Evolutionary conservation across 2,888 invertebrate genomes (phyloP), one percentile per base, ranked within the genome.

Genomic region (Uropetala carovei): DNA sequence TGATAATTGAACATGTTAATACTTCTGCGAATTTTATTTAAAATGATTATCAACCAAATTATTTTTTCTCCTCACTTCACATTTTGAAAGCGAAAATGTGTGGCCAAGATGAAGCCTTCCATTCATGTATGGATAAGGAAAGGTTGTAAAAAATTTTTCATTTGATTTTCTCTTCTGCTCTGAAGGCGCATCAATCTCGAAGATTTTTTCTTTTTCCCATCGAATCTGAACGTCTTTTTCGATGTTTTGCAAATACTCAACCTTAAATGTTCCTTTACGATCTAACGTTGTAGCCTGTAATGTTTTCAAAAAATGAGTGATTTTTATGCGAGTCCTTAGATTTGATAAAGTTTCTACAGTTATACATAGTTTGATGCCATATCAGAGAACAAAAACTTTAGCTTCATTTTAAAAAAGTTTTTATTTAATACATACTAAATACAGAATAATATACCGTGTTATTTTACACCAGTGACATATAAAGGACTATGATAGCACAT

Each of bases 51-150:
- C 92, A 56, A 64, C 0, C 43, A 56, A 68, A 16, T 59, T 4
- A n/a, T 18, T 68, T 59, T 22, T 43, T 22, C 93, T 56, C 85
- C 22, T 92, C 96, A 98, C 98, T 96, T 99, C 99, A 95, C 99
- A 99, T 96, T 99, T 99, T 13, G 99, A 98, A 86, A 99, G 95
- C 7, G 99, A 98, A 96, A 99, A 99, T 18, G 99, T 98, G 95
- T 99, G 99, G 0, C 99, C 99, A 93, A 99, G 96, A 96, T 99
- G 99, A 92, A 99, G 96, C 85, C 98, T 97, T 14, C 99, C 99
- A 96, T 99, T 99, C 99, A 99, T 99, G 94, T 99, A 99, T 0
- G 99, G 99, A 95, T 97, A 99, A 0, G 99, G 99, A 95, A 99
- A 99, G 3, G 99, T 99, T 64, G 97, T 98, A 93, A 99, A 96